Percentiles rank a stretch among this genome's conserved stretches.
Conservation (phyloP, 2,888 invertebrate genomes). For the Meta bourneti region DNA sequence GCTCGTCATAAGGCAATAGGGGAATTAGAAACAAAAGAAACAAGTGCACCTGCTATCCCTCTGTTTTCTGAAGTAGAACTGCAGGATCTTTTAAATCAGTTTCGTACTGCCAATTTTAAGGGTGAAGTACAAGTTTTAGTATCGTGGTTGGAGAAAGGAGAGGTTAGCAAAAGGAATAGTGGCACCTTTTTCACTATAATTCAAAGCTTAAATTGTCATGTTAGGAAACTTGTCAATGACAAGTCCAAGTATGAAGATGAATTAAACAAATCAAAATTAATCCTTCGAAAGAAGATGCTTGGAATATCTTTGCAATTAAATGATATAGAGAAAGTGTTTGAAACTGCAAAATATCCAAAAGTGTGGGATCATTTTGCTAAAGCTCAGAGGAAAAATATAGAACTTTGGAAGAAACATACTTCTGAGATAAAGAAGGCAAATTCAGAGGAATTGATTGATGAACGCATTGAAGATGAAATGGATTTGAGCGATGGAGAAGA, state of each 20-base stretch:
- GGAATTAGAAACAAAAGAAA: constrained; percentile 84
- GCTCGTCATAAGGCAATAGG: constrained; percentile 88
- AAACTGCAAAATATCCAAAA: constrained; percentile 97
- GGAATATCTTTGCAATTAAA: constrained; percentile 95
- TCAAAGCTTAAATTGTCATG: constrained; percentile 93
- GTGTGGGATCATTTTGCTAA: constrained; percentile 99
- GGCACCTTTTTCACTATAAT: constrained; percentile 97
- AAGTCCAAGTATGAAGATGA: constrained; percentile 91
- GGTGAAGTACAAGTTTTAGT: constrained; percentile 87
- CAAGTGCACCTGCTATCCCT: no score
- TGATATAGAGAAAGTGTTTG: constrained; percentile 99
- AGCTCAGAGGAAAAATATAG: constrained; percentile 98
- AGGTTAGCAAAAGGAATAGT: constrained; percentile 94
- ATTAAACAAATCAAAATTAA: constrained; percentile 90
- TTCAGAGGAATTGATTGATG: constrained; percentile 85
- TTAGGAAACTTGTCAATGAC: constrained; percentile 90
- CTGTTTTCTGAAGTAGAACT: no score
- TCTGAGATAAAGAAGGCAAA: constrained; percentile 88
- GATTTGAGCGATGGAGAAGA: constrained; percentile 89
- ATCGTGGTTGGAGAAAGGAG: constrained; percentile 95
- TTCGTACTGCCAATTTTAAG: not conserved
- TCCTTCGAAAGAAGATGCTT: constrained; percentile 91
- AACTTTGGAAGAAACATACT: constrained; percentile 97
- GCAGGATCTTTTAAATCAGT: no score
- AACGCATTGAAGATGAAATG: constrained; percentile 90